Evolutionary conservation across 1,140 invertebrate species (phyloP).

Genomic region (Drosophila santomea): DNA sequence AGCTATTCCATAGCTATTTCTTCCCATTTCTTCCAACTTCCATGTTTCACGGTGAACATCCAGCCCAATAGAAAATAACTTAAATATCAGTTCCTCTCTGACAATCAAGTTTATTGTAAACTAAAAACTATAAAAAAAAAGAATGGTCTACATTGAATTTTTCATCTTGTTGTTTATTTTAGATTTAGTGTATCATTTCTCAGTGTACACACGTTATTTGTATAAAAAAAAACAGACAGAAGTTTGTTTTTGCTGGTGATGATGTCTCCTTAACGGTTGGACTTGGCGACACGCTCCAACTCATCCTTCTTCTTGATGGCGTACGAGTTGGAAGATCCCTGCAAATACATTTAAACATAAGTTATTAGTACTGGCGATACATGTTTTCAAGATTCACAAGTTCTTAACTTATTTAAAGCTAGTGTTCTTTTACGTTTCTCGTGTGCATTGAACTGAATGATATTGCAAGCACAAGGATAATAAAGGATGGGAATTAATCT

Average conservation of each 20-base stretch:
- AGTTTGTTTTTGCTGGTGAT: slow-evolving; percentile 46
- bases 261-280: slow-evolving; percentile 95
- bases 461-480: slow-evolving; percentile 66
- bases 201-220: slow-evolving; percentile 67
- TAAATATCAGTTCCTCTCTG: background rate
- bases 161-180: slow-evolving; percentile 54
- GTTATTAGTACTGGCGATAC: background rate
- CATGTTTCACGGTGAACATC: no score
- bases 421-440: slow-evolving; percentile 76
- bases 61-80: background rate
- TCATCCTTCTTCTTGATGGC: slow-evolving; percentile 99
- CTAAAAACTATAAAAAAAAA: slow-evolving; percentile 43
- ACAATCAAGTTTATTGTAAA: slow-evolving; percentile 28
- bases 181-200: slow-evolving; percentile 50
- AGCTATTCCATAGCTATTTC: no score
- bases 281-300: slow-evolving; percentile 99
- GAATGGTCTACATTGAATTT: slow-evolving; percentile 43
- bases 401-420: background rate
- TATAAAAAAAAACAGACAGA: slow-evolving; percentile 61
- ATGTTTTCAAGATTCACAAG: background rate
- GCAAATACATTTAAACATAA: slow-evolving; percentile 41
- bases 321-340: slow-evolving; percentile 99
- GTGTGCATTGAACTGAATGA: slow-evolving; percentile 50
- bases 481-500: slow-evolving; percentile 65
- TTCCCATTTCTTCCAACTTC: no score